Evolutionary conservation across 2,797 vertebrate genomes (phyloP), one percentile per base, ranked within the genome.

Genomic region (Anguilla anguilla): DNA sequence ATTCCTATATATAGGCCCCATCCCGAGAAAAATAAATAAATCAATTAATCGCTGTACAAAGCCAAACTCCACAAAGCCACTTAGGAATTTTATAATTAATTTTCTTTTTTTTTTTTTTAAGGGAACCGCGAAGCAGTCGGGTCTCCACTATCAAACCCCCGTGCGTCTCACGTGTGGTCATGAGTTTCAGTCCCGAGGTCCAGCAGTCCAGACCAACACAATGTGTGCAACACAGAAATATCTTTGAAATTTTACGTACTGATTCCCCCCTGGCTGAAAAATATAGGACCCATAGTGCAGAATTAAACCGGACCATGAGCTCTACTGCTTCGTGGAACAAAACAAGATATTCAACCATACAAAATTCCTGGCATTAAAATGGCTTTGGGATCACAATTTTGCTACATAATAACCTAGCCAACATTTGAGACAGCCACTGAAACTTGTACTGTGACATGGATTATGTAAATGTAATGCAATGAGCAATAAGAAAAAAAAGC

Each of bases 21-120:
- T 69, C 46, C 85, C 28, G 25, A 72, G 35, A 84, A 84, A 84
- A 84, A 84, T 46, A 84, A 84, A 84, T 55, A 25, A 86, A 67
- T 69, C 43, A 86, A 86, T 84, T 69, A 69, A 72, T 67, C 49
- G 31, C 59, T 28, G 35, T 15, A 49, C 25, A 69, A 86, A 86
- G 61, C 64, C 43, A 72, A 59, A 59, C 64, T 69, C 39, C 61
- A 49, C 1, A 72, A 53, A 39, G 39, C 57, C 74, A 19, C 79
- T 82, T 82, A 82, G 46, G 79, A 82, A 49, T 39, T 43, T n/a
- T n/a, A 19, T 4, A 31, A 10, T 74, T 74, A 43, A 43, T 13
- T 74, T 31, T n/a, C 13, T 31, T 28, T 11, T 72, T 35, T 5
- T 35, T 79, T 79, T 43, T 79, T 79, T 79, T 13, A 74, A 74